Conservation (phyloP, 2,888 invertebrate genomes). For the Drosophila nigritarsus region DNA sequence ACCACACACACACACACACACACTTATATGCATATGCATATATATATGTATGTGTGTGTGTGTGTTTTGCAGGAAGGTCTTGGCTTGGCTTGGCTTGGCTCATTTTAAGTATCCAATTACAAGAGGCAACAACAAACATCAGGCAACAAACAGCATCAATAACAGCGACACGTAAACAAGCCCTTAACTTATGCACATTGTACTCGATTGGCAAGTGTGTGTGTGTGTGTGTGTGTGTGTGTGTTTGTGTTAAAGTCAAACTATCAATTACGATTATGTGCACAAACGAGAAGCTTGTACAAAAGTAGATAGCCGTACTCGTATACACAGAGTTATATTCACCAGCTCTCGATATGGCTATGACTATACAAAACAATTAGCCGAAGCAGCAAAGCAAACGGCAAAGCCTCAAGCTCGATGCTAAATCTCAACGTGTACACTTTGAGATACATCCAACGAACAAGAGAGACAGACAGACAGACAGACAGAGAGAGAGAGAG, state of each 20-base stretch:
- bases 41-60: not conserved
- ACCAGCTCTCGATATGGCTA: slow-evolving; percentile 18
- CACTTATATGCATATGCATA: not conserved
- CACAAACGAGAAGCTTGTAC: slow-evolving; percentile 28
- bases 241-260: slow-evolving; percentile 41
- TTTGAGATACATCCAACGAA: not conserved
- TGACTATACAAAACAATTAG: slow-evolving; percentile 60
- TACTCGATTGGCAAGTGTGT: slow-evolving; percentile 19
- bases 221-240: slow-evolving; percentile 7
- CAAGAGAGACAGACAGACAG: not conserved
- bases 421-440: slow-evolving; percentile 43
- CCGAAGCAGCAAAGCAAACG: slow-evolving; percentile 47
- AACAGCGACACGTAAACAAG: slow-evolving; percentile 45
- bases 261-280: slow-evolving; percentile 64
- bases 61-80: slow-evolving; percentile 39
- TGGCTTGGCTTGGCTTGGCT: slow-evolving; percentile 44
- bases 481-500: slow-evolving; percentile 10
- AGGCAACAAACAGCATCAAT: slow-evolving; percentile 23
- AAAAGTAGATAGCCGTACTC: slow-evolving; percentile 11
- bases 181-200: slow-evolving; percentile 71
- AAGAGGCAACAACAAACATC: slow-evolving; percentile 43
- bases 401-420: slow-evolving; percentile 47
- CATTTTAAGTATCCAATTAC: slow-evolving; percentile 71
- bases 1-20: slow-evolving; percentile 3
- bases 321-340: slow-evolving; percentile 12